These are phyloP conservation scores for Diplogasteroides magnus DNA, from an alignment of 1,140 invertebrate genomes.

Conservation along the genomic window DNA sequence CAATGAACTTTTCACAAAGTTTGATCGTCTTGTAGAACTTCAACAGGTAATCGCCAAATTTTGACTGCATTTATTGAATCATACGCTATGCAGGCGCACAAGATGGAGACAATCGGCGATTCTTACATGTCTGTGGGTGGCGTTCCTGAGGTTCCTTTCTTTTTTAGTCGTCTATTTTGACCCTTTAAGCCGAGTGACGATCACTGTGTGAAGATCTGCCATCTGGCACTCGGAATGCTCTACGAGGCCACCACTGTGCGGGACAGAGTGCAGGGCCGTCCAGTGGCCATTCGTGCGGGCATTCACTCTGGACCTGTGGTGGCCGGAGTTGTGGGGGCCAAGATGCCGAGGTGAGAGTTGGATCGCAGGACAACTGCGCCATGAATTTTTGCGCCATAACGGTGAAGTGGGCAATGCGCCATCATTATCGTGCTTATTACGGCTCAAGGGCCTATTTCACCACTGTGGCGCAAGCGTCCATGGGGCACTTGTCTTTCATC, in stretches of 20 bases:
- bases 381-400: no score
- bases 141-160: slow-evolving; percentile 80
- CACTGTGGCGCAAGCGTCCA: no score
- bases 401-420: no score
- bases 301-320: slow-evolving; percentile 49
- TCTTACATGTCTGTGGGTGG: slow-evolving; percentile 99
- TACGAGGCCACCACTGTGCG: slow-evolving; percentile 49
- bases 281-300: slow-evolving; percentile 41
- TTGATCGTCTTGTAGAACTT: slow-evolving; percentile 65
- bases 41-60: slow-evolving; percentile 22
- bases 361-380: no score
- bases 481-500: no score
- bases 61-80: slow-evolving; percentile 4
- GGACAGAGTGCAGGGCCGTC: slow-evolving; percentile 40
- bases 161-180: slow-evolving; percentile 68
- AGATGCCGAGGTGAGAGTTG: slow-evolving; percentile 61
- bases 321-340: slow-evolving; percentile 61
- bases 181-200: background rate
- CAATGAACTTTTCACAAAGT: slow-evolving; percentile 90
- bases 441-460: no score
- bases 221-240: slow-evolving; percentile 71
- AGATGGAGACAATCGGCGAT: slow-evolving; percentile 99
- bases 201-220: slow-evolving; percentile 70
- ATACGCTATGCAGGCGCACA: slow-evolving; percentile 33
- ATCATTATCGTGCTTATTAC: background rate